Evolutionary conservation across 2,888 invertebrate species (phyloP), one percentile per base, ranked within the genome.

Genomic region (Lycocerus yunnanus): DNA sequence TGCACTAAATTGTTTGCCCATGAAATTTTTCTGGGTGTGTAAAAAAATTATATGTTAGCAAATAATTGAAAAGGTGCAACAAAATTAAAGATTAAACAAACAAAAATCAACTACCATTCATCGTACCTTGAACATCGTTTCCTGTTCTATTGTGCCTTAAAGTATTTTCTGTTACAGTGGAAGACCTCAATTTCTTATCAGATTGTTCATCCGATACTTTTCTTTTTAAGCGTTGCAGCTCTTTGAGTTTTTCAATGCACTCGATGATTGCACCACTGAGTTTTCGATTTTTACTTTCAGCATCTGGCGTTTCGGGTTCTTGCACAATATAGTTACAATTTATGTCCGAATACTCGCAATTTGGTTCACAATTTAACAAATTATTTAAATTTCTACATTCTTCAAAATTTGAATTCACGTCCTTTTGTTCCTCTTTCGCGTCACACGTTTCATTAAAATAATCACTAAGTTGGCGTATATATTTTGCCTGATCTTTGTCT

Each of bases 301-400:
- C 68, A 16, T 76, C 73, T 66, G 80, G 77, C 60, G 78, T 80
- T 68, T 68, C 72, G 15, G 78, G 76, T 58, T 79, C 77, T 43
- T 74, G 78, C 24, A 80, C 79, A 15, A 73, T 60, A 43, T 73
- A 73, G 66, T 21, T 60, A 43, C 43, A 43, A n/a, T 43, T 43
- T 43, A 43, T 43, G 43, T 43, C 43, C 43, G 43, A 43, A 43
- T 43, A 43, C 43, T 43, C 43, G 43, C 43, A 43, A 43, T 43
- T 43, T 43, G 43, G 43, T 43, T 43, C 43, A n/a, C 43, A 43
- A n/a, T 43, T 43, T 43, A 43, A 43, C 43, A 43, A 43, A 43
- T n/a, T n/a, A 43, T 43, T 43, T 43, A 43, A 43, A 43, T 43
- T n/a, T 43, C 43, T 43, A 6, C 43, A 43, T n/a, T 43, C 43